phyloP scores from a whole-genome alignment of 2,888 invertebrate species.

The Tiliacea aurago region DNA sequence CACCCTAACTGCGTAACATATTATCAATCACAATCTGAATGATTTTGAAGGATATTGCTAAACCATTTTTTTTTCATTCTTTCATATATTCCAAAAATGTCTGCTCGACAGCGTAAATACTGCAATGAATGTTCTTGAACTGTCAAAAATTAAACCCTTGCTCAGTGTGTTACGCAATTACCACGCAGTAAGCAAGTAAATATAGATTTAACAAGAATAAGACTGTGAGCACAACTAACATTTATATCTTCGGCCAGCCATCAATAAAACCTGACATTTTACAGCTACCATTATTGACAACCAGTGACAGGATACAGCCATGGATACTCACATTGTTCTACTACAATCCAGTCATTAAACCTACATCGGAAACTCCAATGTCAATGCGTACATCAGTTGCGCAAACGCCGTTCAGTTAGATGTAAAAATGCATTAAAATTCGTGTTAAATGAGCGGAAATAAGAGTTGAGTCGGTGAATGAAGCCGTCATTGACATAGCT shows the following conservation, averaged over 20 bases:
- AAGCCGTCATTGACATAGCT: conserved; percentile 80
- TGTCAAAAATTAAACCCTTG: no score
- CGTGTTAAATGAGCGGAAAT: conserved; percentile 75
- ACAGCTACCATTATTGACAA: conserved; percentile 9
- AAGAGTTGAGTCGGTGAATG: conserved; percentile 73
- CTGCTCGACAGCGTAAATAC: no score
- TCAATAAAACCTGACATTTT: conserved; percentile 10
- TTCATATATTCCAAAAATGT: no score
- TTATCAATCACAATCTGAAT: no score
- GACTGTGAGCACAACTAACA: not conserved
- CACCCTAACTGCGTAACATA: no score
- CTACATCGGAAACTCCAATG: conserved; percentile 34
- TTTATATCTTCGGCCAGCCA: not conserved
- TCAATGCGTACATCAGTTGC: conserved; percentile 64
- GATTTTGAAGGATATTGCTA: no score
- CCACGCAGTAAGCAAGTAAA: not conserved
- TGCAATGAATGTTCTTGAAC: no score
- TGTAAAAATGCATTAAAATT: conserved; percentile 68
- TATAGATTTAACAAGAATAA: not conserved
- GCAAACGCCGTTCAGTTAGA: conserved; percentile 60
- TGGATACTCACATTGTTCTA: conserved; percentile 21
- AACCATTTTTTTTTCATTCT: no score
- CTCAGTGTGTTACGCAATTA: no score
- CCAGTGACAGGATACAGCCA: conserved; percentile 25
- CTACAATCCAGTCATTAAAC: conserved; percentile 30